phyloP scores from a whole-genome alignment of 2,797 vertebrate genomes.

The Erithacus rubecula region DNA sequence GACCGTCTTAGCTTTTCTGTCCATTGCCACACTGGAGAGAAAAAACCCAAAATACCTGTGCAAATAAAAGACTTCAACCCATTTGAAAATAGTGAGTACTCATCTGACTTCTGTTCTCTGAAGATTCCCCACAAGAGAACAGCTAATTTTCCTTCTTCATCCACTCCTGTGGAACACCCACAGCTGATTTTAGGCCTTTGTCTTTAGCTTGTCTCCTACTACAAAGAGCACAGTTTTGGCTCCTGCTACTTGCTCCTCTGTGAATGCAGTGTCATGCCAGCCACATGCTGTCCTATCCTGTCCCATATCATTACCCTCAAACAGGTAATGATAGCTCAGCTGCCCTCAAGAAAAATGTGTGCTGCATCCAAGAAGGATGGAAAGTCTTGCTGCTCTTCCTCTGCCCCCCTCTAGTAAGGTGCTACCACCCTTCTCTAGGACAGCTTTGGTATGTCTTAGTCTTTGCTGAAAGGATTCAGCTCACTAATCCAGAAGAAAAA shows the following conservation, averaged over 20 bases:
- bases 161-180: neutral
- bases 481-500: neutral
- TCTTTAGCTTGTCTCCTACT: neutral
- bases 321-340: neutral
- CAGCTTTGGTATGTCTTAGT: neutral
- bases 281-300: neutral
- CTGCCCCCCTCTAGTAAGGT: rapidly evolving
- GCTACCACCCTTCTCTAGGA: neutral
- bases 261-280: neutral
- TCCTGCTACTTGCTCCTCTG: neutral
- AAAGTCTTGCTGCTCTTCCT: neutral
- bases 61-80: slow-evolving; percentile 33
- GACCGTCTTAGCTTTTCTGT: slow-evolving; percentile 55
- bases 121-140: neutral
- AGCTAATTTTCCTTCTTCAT: neutral
- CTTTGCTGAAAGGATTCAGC: neutral
- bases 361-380: neutral
- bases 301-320: neutral
- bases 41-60: neutral
- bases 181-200: neutral
- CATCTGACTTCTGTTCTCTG: neutral
- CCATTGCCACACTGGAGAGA: slow-evolving; percentile 5
- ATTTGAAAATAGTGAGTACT: slow-evolving; percentile 69
- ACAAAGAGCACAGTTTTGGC: rapidly evolving
- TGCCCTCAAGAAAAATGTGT: neutral